Evolutionary conservation across 1,140 invertebrate genomes (phyloP), one percentile per base, ranked within the genome.

Genomic region (Bilobella aurantiaca): DNA sequence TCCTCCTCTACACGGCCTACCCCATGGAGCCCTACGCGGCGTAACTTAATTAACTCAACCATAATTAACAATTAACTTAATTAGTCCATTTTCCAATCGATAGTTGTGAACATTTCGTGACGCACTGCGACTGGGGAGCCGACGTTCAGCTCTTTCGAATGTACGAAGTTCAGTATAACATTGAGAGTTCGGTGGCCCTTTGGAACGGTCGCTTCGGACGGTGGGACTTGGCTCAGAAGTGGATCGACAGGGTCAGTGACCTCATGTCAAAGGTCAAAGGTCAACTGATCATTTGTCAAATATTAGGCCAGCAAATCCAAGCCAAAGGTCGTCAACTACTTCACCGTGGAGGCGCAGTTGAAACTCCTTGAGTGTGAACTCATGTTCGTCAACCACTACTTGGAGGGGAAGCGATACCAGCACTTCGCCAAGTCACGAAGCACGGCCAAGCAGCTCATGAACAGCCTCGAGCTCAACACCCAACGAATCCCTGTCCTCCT

Each of bases 321-420:
- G 47, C 60, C 68, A 23, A 63, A 66, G 34, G 1, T 28, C 0
- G 14, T 56, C 2, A 69, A 25, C 25, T 67, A 63, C 34, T 25
- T 47, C 8, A 62, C 53, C 32, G 68, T 70, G 0, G 18, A 58
- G 0, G 66, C 64, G 2, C 56, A 70, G 16, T 42, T 73, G 31
- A 68, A 66, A 58, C 34, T 73, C 2, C 30, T 73, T 8, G 63
- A 73, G 49, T 58, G 46, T 37, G 31, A 67, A 18, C 62, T 73
- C 18, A 73, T 73, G 25, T 25, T 58, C 0, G 68, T 70, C 0
- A 68, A 73, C 58, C 64, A 68, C 30, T 67, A 70, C 31, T 37
- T 66, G 14, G 59, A 64, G 5, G 61, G 32, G 25, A 73, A 73
- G 49, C 56, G 65, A 27, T 70, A 67, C 23, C 63, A 73, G 29